Evolutionary conservation across 2,888 invertebrate species (phyloP).

Genomic region (Sarcophaga variegata): DNA sequence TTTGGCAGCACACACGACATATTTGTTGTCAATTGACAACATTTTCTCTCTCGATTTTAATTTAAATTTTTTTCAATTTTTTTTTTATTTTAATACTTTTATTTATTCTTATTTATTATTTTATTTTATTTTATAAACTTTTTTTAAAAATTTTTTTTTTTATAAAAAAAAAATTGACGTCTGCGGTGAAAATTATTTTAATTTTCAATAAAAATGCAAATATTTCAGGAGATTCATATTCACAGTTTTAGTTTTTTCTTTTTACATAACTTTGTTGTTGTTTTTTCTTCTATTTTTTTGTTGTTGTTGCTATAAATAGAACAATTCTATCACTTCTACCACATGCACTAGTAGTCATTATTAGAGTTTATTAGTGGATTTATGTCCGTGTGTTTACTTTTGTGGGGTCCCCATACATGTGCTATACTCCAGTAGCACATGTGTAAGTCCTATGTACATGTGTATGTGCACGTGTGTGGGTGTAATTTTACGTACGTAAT

Average conservation of each 20-base stretch:
- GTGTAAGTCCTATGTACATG: not conserved
- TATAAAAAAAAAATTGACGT: slow-evolving; percentile 72
- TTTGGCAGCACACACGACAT: slow-evolving; percentile 47
- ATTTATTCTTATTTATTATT: slow-evolving; percentile 51
- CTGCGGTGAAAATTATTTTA: slow-evolving; percentile 74
- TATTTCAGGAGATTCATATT: slow-evolving; percentile 56
- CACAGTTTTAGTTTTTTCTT: slow-evolving; percentile 15
- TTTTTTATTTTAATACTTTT: slow-evolving; percentile 31
- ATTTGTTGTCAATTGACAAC: slow-evolving; percentile 68
- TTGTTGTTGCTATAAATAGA: slow-evolving; percentile 54
- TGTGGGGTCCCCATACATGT: not conserved
- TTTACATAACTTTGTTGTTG: not conserved
- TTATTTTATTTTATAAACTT: slow-evolving; percentile 1
- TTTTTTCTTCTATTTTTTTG: not conserved
- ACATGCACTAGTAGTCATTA: not conserved
- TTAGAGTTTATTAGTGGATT: slow-evolving; percentile 14
- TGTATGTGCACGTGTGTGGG: not conserved
- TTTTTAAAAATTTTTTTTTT: slow-evolving; percentile 59
- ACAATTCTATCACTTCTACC: slow-evolving; percentile 39
- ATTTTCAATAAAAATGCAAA: slow-evolving; percentile 75
- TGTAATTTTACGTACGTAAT: not conserved
- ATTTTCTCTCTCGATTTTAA: slow-evolving; percentile 66
- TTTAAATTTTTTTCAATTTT: slow-evolving; percentile 58
- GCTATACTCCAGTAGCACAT: not conserved
- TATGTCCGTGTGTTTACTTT: not conserved